Evolutionary conservation across 2,797 vertebrate genomes (phyloP).

Genomic region (Chaetophractus vellerosus): DNA sequence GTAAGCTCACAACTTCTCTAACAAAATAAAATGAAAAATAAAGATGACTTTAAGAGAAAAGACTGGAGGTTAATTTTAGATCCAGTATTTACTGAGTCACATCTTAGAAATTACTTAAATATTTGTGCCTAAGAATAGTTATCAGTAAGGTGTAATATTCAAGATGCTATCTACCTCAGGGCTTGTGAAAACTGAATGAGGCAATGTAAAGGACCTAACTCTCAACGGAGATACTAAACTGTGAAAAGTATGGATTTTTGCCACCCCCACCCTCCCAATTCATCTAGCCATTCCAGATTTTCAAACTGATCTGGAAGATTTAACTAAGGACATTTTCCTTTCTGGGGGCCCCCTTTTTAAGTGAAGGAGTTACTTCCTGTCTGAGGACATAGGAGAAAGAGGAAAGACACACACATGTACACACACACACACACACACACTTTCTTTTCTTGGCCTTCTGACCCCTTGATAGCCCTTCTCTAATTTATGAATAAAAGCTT

Average conservation of each 20-base stretch:
- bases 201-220: neutral
- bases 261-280: neutral
- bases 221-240: neutral
- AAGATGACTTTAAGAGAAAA: conserved; percentile 1
- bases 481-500: conserved; percentile 35
- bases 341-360: neutral
- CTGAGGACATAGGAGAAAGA: neutral
- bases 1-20: too few species aligned
- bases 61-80: neutral
- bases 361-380: neutral
- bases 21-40: neutral
- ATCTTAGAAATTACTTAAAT: neutral
- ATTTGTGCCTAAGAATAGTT: neutral
- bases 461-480: neutral
- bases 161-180: neutral
- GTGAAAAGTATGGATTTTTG: neutral
- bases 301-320: neutral
- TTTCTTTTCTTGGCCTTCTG: conserved; percentile 24
- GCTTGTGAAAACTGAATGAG: neutral
- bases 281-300: neutral
- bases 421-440: neutral
- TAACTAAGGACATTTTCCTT: neutral
- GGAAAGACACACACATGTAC: neutral
- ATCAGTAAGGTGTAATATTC: neutral
- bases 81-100: neutral